Base-by-base conservation (phyloP, 2,797 vertebrate species). In the Cirrhinus molitorella region DNA sequence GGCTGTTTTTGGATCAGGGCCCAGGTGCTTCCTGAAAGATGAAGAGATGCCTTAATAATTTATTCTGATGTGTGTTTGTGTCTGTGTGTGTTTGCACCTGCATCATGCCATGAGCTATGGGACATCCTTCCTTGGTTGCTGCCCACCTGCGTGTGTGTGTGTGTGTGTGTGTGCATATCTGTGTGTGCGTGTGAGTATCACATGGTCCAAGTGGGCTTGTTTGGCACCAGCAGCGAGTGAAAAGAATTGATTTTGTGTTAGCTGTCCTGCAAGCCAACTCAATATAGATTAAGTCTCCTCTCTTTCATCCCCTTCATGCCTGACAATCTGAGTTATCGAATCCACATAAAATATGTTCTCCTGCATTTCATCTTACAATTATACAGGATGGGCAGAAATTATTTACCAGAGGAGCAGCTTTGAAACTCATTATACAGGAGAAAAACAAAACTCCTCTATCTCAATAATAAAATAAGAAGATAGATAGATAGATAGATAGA, bases 211-310 rank as follows among this genome's bases (percentile, higher is more conserved):
- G 28, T 76, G 70, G 72, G 63, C 83, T 87, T 88, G 76, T 85
- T 81, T 87, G 87, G 80, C 84, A 74, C 80, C 81, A 81, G 47
- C 79, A 84, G 80, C 77, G 83, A 87, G 86, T 89, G 86, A 86
- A 84, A 88, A 73, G 1, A 85, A 90, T 88, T 86, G 88, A 88
- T 85, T 87, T 84, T 70, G 81, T 84, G 84, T 88, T 87, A 81
- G 83, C 78, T 87, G 85, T 88, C 80, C 83, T 84, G 73, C 80
- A 86, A 79, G 76, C 86, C 73, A 86, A 78, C 74, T 85, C 85
- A 78, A 71, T 87, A 85, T 81, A 80, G 81, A 85, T 84, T 83
- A 73, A 71, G 72, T 66, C 70, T 53, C 61, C 59, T 65, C 67
- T 81, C 86, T 81, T 85, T 57, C 51, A 71, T 84, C 40, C 23